Conservation (phyloP, 1,140 invertebrate species). For the Cephus cinctus region DNA sequence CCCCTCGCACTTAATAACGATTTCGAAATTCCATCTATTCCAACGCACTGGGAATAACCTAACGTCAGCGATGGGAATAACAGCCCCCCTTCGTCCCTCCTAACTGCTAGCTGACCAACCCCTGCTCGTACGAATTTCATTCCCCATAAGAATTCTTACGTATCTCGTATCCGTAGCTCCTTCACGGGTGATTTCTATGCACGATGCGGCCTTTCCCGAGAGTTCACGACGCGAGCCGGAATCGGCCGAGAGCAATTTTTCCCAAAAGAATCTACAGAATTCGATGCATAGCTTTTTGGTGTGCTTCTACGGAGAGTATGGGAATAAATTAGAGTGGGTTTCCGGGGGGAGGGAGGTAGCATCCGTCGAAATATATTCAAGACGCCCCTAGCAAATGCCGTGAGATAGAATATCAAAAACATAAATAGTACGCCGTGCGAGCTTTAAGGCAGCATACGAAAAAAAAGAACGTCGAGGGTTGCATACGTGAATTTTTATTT, state of each 20-base stretch:
- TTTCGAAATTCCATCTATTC: too few relatives aligned
- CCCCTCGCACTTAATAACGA: too few relatives aligned
- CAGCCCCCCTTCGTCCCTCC: too few relatives aligned
- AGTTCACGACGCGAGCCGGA: slow-evolving; percentile 3
- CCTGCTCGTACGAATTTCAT: too few relatives aligned
- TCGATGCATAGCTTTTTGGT: slow-evolving; percentile 42
- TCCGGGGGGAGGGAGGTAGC: too few relatives aligned
- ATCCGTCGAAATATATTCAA: slow-evolving; percentile 1
- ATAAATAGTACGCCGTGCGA: too few relatives aligned
- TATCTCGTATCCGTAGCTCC: slow-evolving; percentile 22
- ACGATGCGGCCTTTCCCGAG: slow-evolving; percentile 9
- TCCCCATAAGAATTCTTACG: slow-evolving; percentile 41
- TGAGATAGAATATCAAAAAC: slow-evolving; percentile 7
- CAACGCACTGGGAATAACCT: too few relatives aligned
- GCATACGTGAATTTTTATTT: too few relatives aligned
- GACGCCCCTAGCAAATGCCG: background rate
- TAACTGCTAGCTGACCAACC: too few relatives aligned
- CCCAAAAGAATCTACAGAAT: slow-evolving; percentile 41
- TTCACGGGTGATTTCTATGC: slow-evolving; percentile 38
- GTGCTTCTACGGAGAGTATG: slow-evolving; percentile 25
- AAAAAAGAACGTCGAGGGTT: too few relatives aligned
- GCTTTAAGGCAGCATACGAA: too few relatives aligned
- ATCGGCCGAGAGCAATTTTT: slow-evolving; percentile 30
- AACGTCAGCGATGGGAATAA: too few relatives aligned
- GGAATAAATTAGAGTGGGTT: slow-evolving; percentile 36